Evolutionary conservation across 2,113 vertebrate genomes (phyloP).

Genomic region (Rynchops niger): DNA sequence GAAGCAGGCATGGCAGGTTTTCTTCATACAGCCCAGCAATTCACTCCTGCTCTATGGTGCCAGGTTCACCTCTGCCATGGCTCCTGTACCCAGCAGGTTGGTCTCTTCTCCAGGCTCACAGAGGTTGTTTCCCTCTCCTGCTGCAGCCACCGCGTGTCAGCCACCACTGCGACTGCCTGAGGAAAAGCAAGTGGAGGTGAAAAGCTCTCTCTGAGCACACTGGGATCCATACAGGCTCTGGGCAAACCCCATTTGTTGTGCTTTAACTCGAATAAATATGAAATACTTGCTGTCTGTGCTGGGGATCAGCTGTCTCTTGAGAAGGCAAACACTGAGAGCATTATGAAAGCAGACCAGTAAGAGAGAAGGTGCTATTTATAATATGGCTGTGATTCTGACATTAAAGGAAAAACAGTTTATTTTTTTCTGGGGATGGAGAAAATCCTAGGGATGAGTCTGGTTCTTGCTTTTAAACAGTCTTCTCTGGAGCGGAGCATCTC

Average conservation of each 20-base stretch:
- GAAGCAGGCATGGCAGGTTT: neutral
- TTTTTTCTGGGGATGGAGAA: neutral
- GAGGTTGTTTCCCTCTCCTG: neutral
- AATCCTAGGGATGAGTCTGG: neutral
- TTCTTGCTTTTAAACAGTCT: neutral
- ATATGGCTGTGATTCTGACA: neutral
- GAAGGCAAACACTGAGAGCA: neutral
- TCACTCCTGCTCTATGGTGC: neutral
- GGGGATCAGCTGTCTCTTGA: neutral
- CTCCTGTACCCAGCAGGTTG: neutral
- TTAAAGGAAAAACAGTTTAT: neutral
- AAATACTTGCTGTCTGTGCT: neutral
- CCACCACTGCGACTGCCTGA: neutral
- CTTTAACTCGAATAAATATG: neutral
- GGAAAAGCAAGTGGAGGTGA: neutral
- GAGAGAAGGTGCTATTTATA: neutral
- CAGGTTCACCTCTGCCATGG: neutral
- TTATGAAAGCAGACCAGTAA: neutral
- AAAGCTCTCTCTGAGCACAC: neutral
- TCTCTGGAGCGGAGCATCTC: neutral
- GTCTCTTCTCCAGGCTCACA: neutral
- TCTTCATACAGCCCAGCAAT: neutral
- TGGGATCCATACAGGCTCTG: fast-evolving
- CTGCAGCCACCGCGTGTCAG: fast-evolving
- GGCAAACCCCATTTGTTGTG: neutral